Conservation (phyloP, 2,888 invertebrate species). For the Yponomeuta plumbellus region DNA sequence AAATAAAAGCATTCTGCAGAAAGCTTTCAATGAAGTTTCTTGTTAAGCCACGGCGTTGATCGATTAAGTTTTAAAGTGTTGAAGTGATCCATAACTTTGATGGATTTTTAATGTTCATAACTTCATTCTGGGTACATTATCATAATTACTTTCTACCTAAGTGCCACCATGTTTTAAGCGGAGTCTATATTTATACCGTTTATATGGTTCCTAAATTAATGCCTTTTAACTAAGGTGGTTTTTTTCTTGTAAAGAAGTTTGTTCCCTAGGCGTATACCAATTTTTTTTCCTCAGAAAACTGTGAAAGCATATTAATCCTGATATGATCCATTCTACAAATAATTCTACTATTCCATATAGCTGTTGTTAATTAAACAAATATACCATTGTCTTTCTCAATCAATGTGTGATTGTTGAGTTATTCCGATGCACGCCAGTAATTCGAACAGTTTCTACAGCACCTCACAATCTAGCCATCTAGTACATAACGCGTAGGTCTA, state of each 20-base stretch:
- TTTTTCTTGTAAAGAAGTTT: too few species aligned
- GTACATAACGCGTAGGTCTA: not conserved
- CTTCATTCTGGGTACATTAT: conserved; percentile 45
- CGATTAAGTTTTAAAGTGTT: conserved; percentile 68
- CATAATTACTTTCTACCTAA: conserved; percentile 31
- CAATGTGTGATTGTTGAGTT: too few species aligned
- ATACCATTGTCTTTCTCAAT: too few species aligned
- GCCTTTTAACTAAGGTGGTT: too few species aligned
- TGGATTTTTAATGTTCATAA: conserved; percentile 49
- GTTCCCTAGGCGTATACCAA: too few species aligned
- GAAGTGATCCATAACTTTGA: conserved; percentile 58
- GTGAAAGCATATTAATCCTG: too few species aligned
- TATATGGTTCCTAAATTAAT: too few species aligned
- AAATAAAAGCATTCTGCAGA: not conserved
- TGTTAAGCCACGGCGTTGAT: conserved; percentile 29
- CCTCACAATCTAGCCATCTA: not conserved
- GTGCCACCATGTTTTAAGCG: conserved; percentile 19
- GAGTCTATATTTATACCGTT: too few species aligned
- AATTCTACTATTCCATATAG: too few species aligned
- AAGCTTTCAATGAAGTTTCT: conserved; percentile 1
- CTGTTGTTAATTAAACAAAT: too few species aligned
- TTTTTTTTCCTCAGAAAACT: too few species aligned
- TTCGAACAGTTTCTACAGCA: conserved; percentile 5
- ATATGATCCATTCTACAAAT: too few species aligned
- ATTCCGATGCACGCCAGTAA: conserved; percentile 10